These are phyloP conservation scores for Eriocheir sinensis DNA, from an alignment of 1,140 invertebrate genomes.

Conservation along the genomic window DNA sequence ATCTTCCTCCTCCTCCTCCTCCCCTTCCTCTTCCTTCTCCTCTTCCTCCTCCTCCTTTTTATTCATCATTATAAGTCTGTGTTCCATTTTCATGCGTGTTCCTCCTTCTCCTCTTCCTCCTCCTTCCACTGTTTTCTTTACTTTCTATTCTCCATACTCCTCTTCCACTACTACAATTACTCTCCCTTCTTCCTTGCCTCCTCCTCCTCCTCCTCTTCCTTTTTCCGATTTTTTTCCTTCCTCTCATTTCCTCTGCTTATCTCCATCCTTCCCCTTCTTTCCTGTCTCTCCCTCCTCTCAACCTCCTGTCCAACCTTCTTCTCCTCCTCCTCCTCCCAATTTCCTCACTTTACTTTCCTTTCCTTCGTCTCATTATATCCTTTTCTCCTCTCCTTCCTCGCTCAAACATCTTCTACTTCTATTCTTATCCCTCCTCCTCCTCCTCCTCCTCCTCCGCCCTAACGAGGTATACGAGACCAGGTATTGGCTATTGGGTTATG, in stretches of 20 bases:
- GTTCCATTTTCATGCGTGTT: too few species aligned
- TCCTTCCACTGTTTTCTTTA: neutral
- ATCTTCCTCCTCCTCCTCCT: neutral
- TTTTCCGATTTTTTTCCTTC: neutral
- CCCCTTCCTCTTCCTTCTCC: too few species aligned
- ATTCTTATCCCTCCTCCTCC: neutral
- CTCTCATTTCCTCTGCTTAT: neutral
- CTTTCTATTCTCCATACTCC: neutral
- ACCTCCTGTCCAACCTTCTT: too few species aligned
- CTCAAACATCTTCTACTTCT: neutral
- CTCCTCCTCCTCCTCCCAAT: neutral
- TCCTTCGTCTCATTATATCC: too few species aligned
- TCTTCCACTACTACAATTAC: too few species aligned
- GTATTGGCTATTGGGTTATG: neutral
- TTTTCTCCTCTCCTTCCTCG: neutral
- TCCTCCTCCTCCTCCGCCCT: neutral
- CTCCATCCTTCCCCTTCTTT: neutral
- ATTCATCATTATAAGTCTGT: too few species aligned
- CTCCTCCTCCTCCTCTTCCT: too few species aligned
- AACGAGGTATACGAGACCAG: slow-evolving; percentile 22
- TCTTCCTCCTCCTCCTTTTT: too few species aligned
- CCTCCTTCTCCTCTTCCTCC: neutral
- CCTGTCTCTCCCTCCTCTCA: too few species aligned
- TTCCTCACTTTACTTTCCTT: too few species aligned
- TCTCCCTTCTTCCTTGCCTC: too few species aligned